These are phyloP conservation scores for Dicrostonyx torquatus DNA, from an alignment of 2,797 vertebrate genomes.

Conservation along the genomic window DNA sequence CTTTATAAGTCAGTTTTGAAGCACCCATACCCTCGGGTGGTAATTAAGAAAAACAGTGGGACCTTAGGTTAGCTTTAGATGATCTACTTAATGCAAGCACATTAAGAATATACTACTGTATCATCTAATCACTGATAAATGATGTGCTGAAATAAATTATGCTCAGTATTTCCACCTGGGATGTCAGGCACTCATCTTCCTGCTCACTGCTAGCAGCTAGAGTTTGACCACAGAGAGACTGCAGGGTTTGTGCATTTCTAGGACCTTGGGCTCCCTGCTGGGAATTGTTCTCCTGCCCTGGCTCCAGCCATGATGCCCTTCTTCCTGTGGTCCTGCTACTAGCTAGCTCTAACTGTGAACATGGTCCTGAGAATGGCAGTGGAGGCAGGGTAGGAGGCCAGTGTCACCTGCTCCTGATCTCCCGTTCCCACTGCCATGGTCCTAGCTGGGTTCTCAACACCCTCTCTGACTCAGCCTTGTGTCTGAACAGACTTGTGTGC, in stretches of 20 bases:
- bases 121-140: slow-evolving; percentile 6
- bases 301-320: background rate
- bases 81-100: background rate
- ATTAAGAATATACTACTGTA: background rate
- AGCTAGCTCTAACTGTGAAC: background rate
- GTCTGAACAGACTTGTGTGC: background rate
- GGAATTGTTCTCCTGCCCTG: background rate
- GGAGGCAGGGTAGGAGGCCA: background rate
- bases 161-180: background rate
- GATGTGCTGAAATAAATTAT: background rate
- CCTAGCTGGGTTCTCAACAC: background rate
- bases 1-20: background rate
- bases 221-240: background rate
- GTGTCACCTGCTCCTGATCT: background rate
- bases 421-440: background rate
- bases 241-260: background rate
- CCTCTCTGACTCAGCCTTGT: background rate
- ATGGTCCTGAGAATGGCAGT: background rate
- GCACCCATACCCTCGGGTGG: background rate
- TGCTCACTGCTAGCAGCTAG: background rate
- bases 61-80: background rate
- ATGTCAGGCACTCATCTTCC: background rate
- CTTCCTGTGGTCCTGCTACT: background rate
- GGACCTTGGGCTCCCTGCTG: background rate
- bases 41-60: background rate